These are phyloP conservation scores for Drosophila novamexicana DNA, from an alignment of 1,140 invertebrate genomes.

Conservation along the genomic window DNA sequence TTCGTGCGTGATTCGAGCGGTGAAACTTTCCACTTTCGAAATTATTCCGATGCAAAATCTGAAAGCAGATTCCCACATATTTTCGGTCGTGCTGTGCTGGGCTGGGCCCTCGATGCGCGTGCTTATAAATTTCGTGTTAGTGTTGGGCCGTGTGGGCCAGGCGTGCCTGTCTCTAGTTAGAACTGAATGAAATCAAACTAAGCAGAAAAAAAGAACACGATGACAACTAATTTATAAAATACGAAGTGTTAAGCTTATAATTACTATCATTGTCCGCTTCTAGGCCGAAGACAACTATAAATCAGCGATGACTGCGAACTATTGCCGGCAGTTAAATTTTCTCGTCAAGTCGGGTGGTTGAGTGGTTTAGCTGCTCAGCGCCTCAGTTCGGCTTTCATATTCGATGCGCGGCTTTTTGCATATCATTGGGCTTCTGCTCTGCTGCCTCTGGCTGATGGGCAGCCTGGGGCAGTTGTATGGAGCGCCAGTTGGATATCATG, in stretches of 20 bases:
- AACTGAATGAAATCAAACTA: conserved; percentile 4
- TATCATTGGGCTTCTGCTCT: conserved; percentile 10
- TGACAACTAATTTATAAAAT: neutral
- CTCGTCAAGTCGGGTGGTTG: conserved; percentile 7
- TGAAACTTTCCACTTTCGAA: no score
- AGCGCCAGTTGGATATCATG: conserved; percentile 55
- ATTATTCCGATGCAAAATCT: no score
- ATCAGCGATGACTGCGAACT: neutral
- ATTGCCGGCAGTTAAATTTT: conserved; percentile 20
- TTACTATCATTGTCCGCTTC: neutral
- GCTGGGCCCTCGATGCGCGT: no score
- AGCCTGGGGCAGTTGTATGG: conserved; percentile 1
- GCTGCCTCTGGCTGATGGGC: neutral
- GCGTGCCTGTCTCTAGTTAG: no score
- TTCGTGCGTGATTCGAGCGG: no score
- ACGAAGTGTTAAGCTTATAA: conserved; percentile 16
- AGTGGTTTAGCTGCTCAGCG: conserved; percentile 6
- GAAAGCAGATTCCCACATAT: no score
- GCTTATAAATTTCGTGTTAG: no score
- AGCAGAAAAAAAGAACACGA: neutral
- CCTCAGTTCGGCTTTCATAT: neutral
- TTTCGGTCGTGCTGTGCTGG: no score
- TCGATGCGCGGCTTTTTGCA: neutral
- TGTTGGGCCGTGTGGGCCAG: no score
- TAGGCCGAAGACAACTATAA: conserved; percentile 31